phyloP scores from a whole-genome alignment of 2,113 vertebrate species.

The Psephotus haematonotus region DNA sequence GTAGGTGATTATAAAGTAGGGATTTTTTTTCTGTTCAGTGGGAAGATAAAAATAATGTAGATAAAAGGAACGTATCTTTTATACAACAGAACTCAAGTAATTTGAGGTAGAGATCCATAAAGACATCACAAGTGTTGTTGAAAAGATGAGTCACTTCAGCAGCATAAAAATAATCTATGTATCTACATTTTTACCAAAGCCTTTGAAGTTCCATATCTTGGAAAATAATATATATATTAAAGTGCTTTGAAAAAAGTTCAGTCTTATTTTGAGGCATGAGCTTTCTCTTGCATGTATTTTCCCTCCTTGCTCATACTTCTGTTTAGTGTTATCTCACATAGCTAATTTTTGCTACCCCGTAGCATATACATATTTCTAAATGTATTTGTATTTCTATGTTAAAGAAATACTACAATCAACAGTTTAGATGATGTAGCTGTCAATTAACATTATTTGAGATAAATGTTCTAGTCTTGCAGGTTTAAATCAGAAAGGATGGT shows the following conservation, averaged over 20 bases:
- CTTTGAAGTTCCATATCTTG: constrained; percentile 39
- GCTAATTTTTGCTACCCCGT: neutral
- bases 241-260: constrained; percentile 1
- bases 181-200: constrained; percentile 38
- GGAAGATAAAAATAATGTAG: constrained; percentile 55
- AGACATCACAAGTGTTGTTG: neutral
- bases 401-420: neutral
- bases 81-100: constrained; percentile 25
- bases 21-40: neutral
- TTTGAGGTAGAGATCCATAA: constrained; percentile 24
- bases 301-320: neutral
- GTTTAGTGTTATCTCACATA: neutral
- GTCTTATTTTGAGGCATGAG: constrained; percentile 6
- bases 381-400: neutral
- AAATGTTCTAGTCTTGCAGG: neutral
- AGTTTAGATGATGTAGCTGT: neutral
- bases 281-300: neutral
- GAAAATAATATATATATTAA: constrained; percentile 8
- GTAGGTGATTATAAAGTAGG: constrained; percentile 25
- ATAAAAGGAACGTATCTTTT: constrained; percentile 41
- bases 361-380: neutral
- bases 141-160: constrained; percentile 40
- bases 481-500: neutral
- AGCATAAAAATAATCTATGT: constrained; percentile 42
- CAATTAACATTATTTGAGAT: neutral